These are phyloP conservation scores for Pseudachorutes palmiensis DNA, from an alignment of 1,140 invertebrate genomes.

Conservation along the genomic window DNA sequence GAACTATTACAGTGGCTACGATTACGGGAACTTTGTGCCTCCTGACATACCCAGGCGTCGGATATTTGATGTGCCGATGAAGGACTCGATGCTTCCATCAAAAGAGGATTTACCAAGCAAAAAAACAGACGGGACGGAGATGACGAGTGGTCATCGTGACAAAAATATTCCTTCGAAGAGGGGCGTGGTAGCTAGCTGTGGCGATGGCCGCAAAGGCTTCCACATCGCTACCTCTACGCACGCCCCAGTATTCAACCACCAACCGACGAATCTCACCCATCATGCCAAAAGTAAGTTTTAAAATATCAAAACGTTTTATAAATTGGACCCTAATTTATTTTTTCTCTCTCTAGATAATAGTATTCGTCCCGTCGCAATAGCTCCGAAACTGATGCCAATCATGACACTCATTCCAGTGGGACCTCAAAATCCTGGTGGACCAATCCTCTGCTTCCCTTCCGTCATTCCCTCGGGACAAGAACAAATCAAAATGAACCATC, in stretches of 20 bases:
- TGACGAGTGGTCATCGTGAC: slow-evolving; percentile 38
- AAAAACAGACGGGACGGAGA: slow-evolving; percentile 37
- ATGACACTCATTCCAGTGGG: slow-evolving; percentile 34
- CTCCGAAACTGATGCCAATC: slow-evolving; percentile 39
- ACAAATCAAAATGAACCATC: slow-evolving; percentile 16
- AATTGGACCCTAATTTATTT: slow-evolving; percentile 16
- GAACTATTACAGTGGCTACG: background rate
- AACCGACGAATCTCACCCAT: slow-evolving; percentile 39
- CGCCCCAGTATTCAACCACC: slow-evolving; percentile 37
- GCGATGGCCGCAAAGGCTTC: slow-evolving; percentile 28
- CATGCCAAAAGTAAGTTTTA: slow-evolving; percentile 45
- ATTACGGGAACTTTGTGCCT: slow-evolving; percentile 1
- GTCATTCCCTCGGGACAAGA: slow-evolving; percentile 24
- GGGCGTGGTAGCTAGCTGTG: slow-evolving; percentile 35
- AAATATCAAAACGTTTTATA: background rate
- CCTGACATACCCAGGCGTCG: background rate
- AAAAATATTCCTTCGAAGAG: slow-evolving; percentile 37
- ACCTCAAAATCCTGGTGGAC: slow-evolving; percentile 29
- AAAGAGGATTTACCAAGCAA: slow-evolving; percentile 31
- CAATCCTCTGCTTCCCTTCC: slow-evolving; percentile 33
- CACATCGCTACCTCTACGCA: slow-evolving; percentile 35
- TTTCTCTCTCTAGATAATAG: slow-evolving; percentile 30
- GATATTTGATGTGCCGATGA: slow-evolving; percentile 13
- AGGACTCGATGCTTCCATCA: slow-evolving; percentile 25
- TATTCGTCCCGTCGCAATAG: slow-evolving; percentile 41